phyloP scores from a whole-genome alignment of 2,113 vertebrate genomes.

The Rynchops niger region DNA sequence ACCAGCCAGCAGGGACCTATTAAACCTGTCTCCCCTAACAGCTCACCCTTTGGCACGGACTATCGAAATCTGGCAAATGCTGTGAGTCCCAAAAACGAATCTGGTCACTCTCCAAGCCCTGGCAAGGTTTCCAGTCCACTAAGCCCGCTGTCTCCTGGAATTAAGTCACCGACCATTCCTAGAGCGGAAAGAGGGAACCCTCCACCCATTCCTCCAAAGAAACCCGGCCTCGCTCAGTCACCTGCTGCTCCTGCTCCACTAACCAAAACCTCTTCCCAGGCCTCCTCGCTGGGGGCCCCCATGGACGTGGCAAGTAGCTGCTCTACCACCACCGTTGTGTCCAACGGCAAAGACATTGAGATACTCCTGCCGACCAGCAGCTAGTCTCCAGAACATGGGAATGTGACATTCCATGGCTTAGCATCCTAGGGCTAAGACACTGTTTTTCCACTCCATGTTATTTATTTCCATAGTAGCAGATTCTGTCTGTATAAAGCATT shows the following conservation, averaged over 20 bases:
- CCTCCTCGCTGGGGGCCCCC: slow-evolving; percentile 41
- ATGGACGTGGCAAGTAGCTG: slow-evolving; percentile 81
- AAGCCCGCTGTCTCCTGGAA: slow-evolving; percentile 80
- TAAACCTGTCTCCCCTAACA: slow-evolving; percentile 80
- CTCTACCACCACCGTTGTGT: slow-evolving; percentile 72
- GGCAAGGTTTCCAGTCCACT: slow-evolving; percentile 80
- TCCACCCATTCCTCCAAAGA: slow-evolving; percentile 95
- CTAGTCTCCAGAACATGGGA: slow-evolving; percentile 58
- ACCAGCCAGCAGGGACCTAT: slow-evolving; percentile 85
- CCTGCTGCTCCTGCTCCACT: slow-evolving; percentile 77
- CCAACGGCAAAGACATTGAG: slow-evolving; percentile 89
- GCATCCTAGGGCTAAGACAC: slow-evolving; percentile 52
- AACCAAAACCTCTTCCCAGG: slow-evolving; percentile 71
- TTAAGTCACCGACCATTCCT: slow-evolving; percentile 88
- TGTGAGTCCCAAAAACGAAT: slow-evolving; percentile 61
- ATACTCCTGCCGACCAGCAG: slow-evolving; percentile 88
- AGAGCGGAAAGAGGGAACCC: slow-evolving; percentile 90
- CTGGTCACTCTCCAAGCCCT: slow-evolving; percentile 68
- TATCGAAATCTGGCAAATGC: slow-evolving; percentile 82
- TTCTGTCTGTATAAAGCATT: slow-evolving; percentile 73
- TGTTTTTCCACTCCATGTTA: slow-evolving; percentile 73
- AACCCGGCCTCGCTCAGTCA: slow-evolving; percentile 89
- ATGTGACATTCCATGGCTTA: slow-evolving; percentile 62
- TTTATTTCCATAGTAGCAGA: slow-evolving; percentile 80
- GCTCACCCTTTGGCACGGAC: slow-evolving; percentile 94